Conservation (phyloP, 2,888 invertebrate genomes). For the Entomobrya proxima region DNA sequence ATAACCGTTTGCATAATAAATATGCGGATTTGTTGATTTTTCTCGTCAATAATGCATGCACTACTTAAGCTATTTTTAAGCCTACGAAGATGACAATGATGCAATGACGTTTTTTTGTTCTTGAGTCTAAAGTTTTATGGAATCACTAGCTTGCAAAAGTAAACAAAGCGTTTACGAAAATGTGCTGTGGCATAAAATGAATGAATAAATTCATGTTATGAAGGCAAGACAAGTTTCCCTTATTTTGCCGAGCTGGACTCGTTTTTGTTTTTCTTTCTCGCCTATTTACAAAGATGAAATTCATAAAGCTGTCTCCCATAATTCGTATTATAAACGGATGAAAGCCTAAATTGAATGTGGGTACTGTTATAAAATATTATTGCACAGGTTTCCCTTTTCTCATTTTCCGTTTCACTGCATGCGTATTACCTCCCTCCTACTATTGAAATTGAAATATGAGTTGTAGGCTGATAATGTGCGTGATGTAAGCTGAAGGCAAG, state of each 20-base stretch:
- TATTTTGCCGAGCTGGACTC: too few relatives aligned
- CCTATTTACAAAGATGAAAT: too few relatives aligned
- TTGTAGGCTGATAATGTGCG: slow-evolving; percentile 26
- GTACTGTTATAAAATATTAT: slow-evolving; percentile 6
- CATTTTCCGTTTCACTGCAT: slow-evolving; percentile 28
- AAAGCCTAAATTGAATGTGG: not conserved
- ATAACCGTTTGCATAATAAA: not conserved
- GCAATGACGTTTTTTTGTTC: not conserved
- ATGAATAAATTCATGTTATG: not conserved
- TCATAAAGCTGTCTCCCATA: too few relatives aligned
- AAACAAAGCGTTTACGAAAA: not conserved
- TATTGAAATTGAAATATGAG: slow-evolving; percentile 24
- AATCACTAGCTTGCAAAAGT: not conserved
- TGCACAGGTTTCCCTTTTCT: slow-evolving; percentile 6
- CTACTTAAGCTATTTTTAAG: not conserved
- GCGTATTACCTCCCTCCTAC: not conserved
- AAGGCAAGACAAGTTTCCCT: slow-evolving; percentile 6
- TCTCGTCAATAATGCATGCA: not conserved
- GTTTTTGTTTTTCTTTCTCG: too few relatives aligned
- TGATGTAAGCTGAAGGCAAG: not conserved
- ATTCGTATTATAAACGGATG: not conserved
- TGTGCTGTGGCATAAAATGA: not conserved
- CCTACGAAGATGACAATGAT: not conserved
- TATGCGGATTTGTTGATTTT: not conserved
- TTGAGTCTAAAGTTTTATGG: not conserved